Conservation (phyloP, 2,113 vertebrate species). For the Albula glossodonta region DNA sequence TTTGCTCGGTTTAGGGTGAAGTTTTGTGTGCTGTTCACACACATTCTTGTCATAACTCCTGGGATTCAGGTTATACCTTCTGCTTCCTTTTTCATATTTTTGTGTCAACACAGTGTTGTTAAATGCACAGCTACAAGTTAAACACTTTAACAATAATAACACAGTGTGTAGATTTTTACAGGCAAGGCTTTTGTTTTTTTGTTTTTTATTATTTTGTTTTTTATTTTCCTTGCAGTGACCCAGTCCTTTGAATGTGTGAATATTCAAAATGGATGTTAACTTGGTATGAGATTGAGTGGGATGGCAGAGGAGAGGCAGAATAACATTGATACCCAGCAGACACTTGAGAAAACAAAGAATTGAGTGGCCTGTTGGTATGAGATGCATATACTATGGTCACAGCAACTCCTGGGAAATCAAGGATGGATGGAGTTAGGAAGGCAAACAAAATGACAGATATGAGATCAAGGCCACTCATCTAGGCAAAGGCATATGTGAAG, state of each 20-base stretch:
- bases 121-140: too few species aligned
- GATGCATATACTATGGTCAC: neutral
- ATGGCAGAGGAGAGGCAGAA: neutral
- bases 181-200: too few species aligned
- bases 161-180: too few species aligned
- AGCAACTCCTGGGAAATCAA: neutral
- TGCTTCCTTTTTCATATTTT: neutral
- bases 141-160: neutral
- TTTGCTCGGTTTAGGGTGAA: neutral
- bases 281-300: neutral
- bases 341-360: neutral
- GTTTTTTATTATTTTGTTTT: neutral
- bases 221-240: slow-evolving; percentile 23
- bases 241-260: neutral
- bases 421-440: neutral
- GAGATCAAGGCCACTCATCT: slow-evolving; percentile 4
- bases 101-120: too few species aligned
- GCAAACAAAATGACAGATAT: neutral
- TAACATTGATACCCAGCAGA: neutral
- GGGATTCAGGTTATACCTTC: neutral
- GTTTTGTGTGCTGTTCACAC: neutral
- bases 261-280: neutral
- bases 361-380: neutral
- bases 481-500: neutral
- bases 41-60: neutral